Evolutionary conservation across 2,888 invertebrate species (phyloP).

Genomic region (Desoria tigrina): DNA sequence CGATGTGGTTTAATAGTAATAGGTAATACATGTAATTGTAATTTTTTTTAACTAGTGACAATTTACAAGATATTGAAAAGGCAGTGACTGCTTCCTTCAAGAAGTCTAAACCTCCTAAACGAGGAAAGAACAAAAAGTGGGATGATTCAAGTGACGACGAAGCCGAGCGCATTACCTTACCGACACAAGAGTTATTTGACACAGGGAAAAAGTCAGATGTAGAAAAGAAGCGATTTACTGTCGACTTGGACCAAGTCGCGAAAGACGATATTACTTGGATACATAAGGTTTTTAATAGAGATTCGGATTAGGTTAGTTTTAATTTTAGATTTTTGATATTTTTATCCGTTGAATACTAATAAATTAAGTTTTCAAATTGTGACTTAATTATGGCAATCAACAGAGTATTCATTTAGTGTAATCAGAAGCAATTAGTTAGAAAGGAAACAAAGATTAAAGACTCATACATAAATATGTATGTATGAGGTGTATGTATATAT

Average conservation of each 20-base stretch:
- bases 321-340: neutral
- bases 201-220: neutral
- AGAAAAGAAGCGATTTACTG: slow-evolving; percentile 5
- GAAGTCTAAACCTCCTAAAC: slow-evolving; percentile 7
- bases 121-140: too few relatives aligned
- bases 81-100: slow-evolving; percentile 11
- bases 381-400: too few relatives aligned
- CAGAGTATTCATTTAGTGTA: too few relatives aligned
- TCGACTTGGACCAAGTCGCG: slow-evolving; percentile 32
- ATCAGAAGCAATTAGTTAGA: too few relatives aligned
- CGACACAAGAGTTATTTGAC: too few relatives aligned
- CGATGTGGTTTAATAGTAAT: neutral
- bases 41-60: slow-evolving; percentile 17
- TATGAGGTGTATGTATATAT: too few relatives aligned
- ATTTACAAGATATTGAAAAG: slow-evolving; percentile 32
- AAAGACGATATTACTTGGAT: slow-evolving; percentile 35
- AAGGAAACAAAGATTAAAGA: too few relatives aligned
- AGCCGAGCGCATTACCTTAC: too few relatives aligned
- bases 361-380: too few relatives aligned
- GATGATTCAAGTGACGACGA: too few relatives aligned
- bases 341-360: too few relatives aligned
- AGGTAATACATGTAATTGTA: slow-evolving; percentile 1
- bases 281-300: slow-evolving; percentile 23
- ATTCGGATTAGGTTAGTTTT: neutral
- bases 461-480: too few relatives aligned